A percentile compares a stretch with the other conserved stretches of the same genome.
Conservation (phyloP, 2,888 invertebrate species). For the Ectemnius lituratus region DNA sequence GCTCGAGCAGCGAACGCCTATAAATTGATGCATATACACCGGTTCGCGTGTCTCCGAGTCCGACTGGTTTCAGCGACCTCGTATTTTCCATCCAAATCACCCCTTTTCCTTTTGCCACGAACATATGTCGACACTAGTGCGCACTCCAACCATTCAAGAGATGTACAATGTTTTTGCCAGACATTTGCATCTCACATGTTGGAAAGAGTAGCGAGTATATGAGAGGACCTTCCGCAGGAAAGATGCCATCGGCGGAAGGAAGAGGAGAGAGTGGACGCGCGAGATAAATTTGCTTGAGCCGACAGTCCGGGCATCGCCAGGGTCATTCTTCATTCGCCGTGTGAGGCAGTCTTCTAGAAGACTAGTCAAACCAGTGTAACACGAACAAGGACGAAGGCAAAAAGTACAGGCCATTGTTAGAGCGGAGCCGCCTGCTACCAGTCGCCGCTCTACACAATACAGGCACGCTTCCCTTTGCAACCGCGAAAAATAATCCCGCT, state of each 20-base stretch:
- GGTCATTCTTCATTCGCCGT: conserved; percentile 43
- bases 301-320: conserved; percentile 23
- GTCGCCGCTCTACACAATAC: conserved; percentile 58
- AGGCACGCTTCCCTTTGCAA: conserved; percentile 69
- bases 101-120: not conserved
- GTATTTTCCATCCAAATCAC: not conserved
- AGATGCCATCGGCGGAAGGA: too few species aligned
- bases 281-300: conserved; percentile 41
- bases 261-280: not conserved
- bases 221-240: too few species aligned
- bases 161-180: too few species aligned
- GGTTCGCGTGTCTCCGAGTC: not conserved
- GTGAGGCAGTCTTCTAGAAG: conserved; percentile 58
- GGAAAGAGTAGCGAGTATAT: too few species aligned
- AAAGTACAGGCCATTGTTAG: conserved; percentile 66
- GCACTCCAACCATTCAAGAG: not conserved
- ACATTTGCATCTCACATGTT: too few species aligned
- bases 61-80: conserved; percentile 13
- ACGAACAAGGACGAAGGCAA: conserved; percentile 64
- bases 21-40: conserved; percentile 40
- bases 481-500: conserved; percentile 73
- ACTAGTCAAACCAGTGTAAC: conserved; percentile 73
- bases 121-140: not conserved
- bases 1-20: conserved; percentile 28
- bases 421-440: conserved; percentile 61